Conservation (phyloP, 2,888 invertebrate species). For the Diaphora mendica region DNA sequence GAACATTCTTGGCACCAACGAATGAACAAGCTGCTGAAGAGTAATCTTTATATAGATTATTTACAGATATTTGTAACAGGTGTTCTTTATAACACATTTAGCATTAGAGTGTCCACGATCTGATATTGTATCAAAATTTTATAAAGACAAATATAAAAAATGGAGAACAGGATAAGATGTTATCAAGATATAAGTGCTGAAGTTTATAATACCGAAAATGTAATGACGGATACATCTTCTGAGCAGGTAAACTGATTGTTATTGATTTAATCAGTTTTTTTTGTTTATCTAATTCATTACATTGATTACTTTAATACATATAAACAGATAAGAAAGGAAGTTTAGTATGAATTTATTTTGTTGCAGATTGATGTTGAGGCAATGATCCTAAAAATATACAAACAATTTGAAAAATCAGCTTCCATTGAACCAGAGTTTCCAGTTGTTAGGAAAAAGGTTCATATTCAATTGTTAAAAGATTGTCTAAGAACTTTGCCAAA, state of each 20-base stretch:
- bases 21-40: slow-evolving; percentile 23
- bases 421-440: slow-evolving; percentile 84
- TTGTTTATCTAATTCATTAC: neutral
- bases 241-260: slow-evolving; percentile 69
- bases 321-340: neutral
- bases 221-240: slow-evolving; percentile 73
- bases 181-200: slow-evolving; percentile 72
- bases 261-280: neutral
- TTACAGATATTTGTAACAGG: slow-evolving; percentile 43
- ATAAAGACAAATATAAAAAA: slow-evolving; percentile 39
- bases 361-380: slow-evolving; percentile 76
- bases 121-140: slow-evolving; percentile 6
- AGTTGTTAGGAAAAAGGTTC: slow-evolving; percentile 88
- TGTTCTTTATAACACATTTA: slow-evolving; percentile 40
- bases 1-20: slow-evolving; percentile 43
- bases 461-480: slow-evolving; percentile 89
- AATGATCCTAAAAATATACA: slow-evolving; percentile 71
- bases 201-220: slow-evolving; percentile 87
- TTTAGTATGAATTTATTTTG: slow-evolving; percentile 5
- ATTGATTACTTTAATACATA: neutral
- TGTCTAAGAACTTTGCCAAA: slow-evolving; percentile 89
- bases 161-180: slow-evolving; percentile 76
- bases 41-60: slow-evolving; percentile 37
- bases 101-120: slow-evolving; percentile 17
- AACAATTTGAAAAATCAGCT: slow-evolving; percentile 77